Evolutionary conservation across 2,888 invertebrate species (phyloP), one percentile per base, ranked within the genome.

Genomic region (Cantharis rufa): DNA sequence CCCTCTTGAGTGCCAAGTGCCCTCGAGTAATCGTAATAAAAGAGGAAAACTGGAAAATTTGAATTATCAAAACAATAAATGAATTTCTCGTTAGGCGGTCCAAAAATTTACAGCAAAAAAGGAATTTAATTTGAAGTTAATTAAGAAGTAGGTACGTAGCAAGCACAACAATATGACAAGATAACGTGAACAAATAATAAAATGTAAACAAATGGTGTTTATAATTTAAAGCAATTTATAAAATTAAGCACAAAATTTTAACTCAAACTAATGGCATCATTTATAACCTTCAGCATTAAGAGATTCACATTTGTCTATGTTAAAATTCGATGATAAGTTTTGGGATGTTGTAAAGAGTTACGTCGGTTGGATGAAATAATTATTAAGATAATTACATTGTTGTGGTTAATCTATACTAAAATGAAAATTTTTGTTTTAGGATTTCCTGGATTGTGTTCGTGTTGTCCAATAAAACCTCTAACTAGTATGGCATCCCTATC

Each of bases 401-500:
- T 61, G 68, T 68, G 21, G 27, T 24, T 24, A 24, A 15, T 15
- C 21, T 10, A n/a, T 24, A 27, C 15, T 15, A 1, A 15, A 16
- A 15, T n/a, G n/a, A 5, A 68, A 68, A 27, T 68, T 68, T 24
- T 21, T 18, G 21, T 27, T 68, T 68, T 90, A 92, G 94, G 93
- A 79, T 94, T 95, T 89, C 93, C 95, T 15, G 93, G 94, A 0
- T 90, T 95, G 0, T 95, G 95, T 86, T 94, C 95, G 0, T 95
- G 95, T 86, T 95, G 95, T 85, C 94, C 95, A 7, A 92, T 93
- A 80, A 93, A 92, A 84, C 91, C 92, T 32, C 86, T 90, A 70
- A 84, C 88, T 15, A 83, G 83, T 75, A 82, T 86, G 77, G 84
- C 82, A 11, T 79, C 76, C 71, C 81, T 79, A 66, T 78, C 70